Evolutionary conservation across 2,888 invertebrate genomes (phyloP).

Genomic region (Pseudoips prasinana): DNA sequence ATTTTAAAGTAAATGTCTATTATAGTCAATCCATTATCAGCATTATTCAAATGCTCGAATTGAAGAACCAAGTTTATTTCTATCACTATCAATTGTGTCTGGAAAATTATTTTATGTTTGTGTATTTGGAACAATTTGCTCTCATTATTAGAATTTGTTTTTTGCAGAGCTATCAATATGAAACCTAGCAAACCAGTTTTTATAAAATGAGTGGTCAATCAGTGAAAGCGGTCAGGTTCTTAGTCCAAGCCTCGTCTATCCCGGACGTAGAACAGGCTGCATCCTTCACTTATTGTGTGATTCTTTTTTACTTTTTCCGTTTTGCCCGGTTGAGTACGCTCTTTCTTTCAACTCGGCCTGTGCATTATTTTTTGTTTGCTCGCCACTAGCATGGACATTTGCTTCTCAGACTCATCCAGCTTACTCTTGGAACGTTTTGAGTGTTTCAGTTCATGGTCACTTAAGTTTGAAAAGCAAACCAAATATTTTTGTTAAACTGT

Average conservation of each 20-base stretch:
- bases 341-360: conserved; percentile 55
- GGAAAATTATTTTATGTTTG: too few relatives aligned
- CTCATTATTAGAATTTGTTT: too few relatives aligned
- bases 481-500: conserved; percentile 32
- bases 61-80: too few relatives aligned
- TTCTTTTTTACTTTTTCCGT: conserved; percentile 61
- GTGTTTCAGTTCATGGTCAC: conserved; percentile 46
- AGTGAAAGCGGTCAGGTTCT: conserved; percentile 53
- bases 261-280: conserved; percentile 57
- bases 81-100: too few relatives aligned
- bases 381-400: conserved; percentile 61
- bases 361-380: conserved; percentile 61
- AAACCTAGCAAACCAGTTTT: too few relatives aligned
- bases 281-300: conserved; percentile 62
- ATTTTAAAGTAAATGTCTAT: too few relatives aligned
- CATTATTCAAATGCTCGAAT: too few relatives aligned
- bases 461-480: conserved; percentile 37
- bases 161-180: too few relatives aligned
- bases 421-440: conserved; percentile 39
- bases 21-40: too few relatives aligned
- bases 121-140: too few relatives aligned
- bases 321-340: conserved; percentile 60
- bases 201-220: conserved; percentile 28
- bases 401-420: conserved; percentile 54
- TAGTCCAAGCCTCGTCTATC: conserved; percentile 52